Conservation (phyloP, 2,888 invertebrate genomes). For the Capitulum mitella region DNA sequence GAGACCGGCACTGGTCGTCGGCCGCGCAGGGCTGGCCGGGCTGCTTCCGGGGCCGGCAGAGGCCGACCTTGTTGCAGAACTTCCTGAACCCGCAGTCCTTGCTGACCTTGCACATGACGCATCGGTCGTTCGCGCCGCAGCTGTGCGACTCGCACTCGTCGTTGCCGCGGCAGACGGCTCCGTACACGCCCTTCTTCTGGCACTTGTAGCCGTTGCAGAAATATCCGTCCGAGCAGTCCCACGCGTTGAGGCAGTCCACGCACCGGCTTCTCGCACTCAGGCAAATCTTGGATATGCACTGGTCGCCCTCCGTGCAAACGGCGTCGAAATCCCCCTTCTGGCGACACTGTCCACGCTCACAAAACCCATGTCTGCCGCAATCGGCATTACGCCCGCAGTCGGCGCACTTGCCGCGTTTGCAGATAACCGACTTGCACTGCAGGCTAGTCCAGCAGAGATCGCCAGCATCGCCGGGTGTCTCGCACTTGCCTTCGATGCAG, state of each 20-base stretch:
- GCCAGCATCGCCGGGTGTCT: neutral
- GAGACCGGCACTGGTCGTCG: no score
- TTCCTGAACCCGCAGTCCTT: no score
- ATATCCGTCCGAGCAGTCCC: neutral
- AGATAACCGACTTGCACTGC: neutral
- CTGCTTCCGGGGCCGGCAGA: no score
- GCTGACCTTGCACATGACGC: no score
- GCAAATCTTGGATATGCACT: neutral
- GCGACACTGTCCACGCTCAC: neutral
- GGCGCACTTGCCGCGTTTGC: neutral
- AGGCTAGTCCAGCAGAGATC: neutral
- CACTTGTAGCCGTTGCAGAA: no score
- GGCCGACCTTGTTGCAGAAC: no score
- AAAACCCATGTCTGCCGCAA: neutral
- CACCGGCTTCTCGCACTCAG: neutral
- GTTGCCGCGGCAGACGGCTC: no score
- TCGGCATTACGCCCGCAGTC: neutral
- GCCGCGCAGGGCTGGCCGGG: no score
- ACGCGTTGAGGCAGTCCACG: neutral
- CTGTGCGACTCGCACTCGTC: no score
- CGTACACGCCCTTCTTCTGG: no score
- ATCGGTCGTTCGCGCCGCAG: no score
- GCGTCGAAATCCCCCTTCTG: neutral
- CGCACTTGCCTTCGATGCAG: neutral
- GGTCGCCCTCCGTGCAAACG: neutral